Evolutionary conservation across 2,888 invertebrate species (phyloP), one percentile per base, ranked within the genome.

Genomic region (Trichopria drosophilae): DNA sequence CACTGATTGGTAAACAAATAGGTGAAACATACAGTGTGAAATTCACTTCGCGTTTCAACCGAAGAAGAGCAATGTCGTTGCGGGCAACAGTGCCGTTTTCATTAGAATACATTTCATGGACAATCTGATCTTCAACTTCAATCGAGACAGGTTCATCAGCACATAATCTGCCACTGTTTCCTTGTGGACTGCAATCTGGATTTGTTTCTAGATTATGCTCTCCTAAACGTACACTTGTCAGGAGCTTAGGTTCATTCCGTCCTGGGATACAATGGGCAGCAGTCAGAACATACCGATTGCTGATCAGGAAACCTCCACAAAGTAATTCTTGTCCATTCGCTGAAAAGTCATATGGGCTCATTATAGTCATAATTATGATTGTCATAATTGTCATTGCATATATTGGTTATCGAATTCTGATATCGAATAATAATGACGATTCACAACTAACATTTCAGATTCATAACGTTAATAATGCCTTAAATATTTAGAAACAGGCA

Each of bases 171-270:
- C 12, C 20, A 9, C 10, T 2, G 6, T 16, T 7, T 5, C 18
- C 7, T n/a, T 50, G 37, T 3, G 1, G 2, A 2, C 13, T 18
- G 51, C 74, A 75, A 54, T 71, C 69, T 6, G 66, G 67, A 58
- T 62, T 55, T 1, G 65, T 65, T 12, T 51, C 52, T 1, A 61
- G 57, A 55, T 75, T 68, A 50, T 76, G 69, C 44, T 77, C 77
- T 5, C 75, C 76, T 3, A 76, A 58, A 29, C 72, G 62, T 1
- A 45, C 51, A 3, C 44, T 34, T 9, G 13, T 22, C 6, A 45
- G 4, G 1, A n/a, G 34, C 13, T 35, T 20, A 9, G 22, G 12
- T n/a, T n/a, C n/a, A n/a, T n/a, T n/a, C 10, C 3, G 1, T 5
- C 16, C 12, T 7, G 50, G 26, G 5, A 31, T 18, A 16, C 51